Evolutionary conservation across 2,113 vertebrate species (phyloP).

Genomic region (Clarias gariepinus): DNA sequence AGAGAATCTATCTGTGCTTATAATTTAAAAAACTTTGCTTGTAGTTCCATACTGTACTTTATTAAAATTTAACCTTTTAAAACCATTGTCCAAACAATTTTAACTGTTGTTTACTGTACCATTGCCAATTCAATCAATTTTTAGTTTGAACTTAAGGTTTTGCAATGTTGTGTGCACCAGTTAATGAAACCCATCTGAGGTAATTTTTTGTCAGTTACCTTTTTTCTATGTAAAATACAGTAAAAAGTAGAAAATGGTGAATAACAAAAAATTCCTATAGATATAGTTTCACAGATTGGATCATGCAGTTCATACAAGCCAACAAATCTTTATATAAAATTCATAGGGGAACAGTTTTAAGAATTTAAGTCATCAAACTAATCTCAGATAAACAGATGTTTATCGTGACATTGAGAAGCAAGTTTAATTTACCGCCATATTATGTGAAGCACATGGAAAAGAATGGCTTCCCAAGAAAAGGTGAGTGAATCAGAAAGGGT

Average conservation of each 20-base stretch:
- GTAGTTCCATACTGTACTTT: not conserved
- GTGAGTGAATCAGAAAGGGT: conserved; percentile 3
- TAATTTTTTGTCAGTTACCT: no score
- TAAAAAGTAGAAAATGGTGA: no score
- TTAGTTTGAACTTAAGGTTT: not conserved
- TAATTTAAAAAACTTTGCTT: not conserved
- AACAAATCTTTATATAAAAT: not conserved
- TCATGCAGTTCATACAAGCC: not conserved
- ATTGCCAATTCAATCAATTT: not conserved
- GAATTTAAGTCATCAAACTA: not conserved
- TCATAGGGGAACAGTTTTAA: not conserved
- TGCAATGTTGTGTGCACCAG: not conserved
- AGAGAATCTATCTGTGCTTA: not conserved
- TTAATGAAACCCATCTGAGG: no score
- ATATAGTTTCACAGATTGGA: no score
- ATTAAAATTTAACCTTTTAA: not conserved
- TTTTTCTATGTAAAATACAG: no score
- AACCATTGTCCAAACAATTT: not conserved
- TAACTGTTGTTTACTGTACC: no score
- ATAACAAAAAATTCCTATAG: no score
- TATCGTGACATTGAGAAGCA: not conserved
- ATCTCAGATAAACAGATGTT: not conserved
- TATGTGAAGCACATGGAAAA: not conserved
- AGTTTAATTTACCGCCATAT: not conserved
- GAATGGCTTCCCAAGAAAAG: not conserved